These are phyloP conservation scores for Cossypha heuglini DNA, from an alignment of 2,797 vertebrate species.

Conservation along the genomic window DNA sequence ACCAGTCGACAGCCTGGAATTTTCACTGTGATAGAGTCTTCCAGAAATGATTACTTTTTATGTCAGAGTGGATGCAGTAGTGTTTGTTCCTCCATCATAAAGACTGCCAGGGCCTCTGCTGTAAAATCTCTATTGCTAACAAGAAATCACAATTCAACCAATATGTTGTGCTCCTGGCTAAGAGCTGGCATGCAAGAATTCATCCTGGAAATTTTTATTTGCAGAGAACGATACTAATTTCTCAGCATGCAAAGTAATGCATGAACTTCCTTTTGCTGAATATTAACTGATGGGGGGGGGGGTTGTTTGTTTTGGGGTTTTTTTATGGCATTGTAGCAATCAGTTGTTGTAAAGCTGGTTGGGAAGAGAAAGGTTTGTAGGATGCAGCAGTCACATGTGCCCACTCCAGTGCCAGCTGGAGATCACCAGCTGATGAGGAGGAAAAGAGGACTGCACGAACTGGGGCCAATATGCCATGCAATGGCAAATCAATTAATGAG, in stretches of 20 bases:
- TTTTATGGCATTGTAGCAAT: not conserved
- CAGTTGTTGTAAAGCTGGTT: not conserved
- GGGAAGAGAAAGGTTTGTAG: not conserved
- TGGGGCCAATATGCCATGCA: not conserved
- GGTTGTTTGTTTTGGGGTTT: not conserved
- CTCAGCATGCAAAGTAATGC: slow-evolving; percentile 31
- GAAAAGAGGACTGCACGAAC: not conserved
- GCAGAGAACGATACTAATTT: not conserved
- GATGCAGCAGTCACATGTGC: not conserved
- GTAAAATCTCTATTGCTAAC: slow-evolving; percentile 5
- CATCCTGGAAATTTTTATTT: slow-evolving; percentile 22
- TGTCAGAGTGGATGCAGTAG: not conserved
- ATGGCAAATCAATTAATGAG: not conserved
- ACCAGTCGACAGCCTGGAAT: not conserved
- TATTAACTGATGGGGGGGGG: not conserved
- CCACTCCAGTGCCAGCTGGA: not conserved
- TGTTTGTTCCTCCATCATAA: slow-evolving; percentile 9
- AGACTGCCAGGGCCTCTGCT: not conserved
- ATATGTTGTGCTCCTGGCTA: not conserved
- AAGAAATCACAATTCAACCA: not conserved
- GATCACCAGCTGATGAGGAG: not conserved
- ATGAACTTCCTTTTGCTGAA: slow-evolving; percentile 39
- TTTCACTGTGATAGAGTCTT: not conserved
- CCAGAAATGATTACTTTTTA: slow-evolving; percentile 48
- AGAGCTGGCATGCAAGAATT: not conserved